Conservation (phyloP, 2,113 vertebrate genomes). For the Cryptoleucopteryx plumbea region DNA sequence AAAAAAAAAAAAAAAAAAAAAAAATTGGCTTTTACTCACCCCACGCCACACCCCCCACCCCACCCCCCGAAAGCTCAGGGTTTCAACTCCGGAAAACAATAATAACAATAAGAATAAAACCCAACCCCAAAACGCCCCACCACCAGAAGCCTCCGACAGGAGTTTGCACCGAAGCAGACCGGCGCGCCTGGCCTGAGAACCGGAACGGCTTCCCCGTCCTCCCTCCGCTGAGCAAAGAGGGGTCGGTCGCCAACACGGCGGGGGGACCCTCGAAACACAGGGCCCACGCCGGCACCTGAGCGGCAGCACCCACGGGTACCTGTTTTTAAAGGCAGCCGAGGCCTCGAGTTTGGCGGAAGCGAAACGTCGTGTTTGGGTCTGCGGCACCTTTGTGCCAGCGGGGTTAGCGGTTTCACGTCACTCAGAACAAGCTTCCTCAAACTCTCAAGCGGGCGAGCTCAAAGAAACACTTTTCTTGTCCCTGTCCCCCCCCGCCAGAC, state of each 20-base stretch:
- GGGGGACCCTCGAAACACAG: slow-evolving; percentile 9
- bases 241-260: not conserved
- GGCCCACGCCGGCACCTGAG: not conserved
- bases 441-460: not conserved
- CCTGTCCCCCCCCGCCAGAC: not conserved
- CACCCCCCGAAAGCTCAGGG: not conserved
- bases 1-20: not conserved
- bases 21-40: not conserved
- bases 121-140: too few species aligned
- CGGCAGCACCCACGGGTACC: not conserved
- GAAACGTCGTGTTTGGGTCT: not conserved
- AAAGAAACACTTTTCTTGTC: not conserved
- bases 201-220: not conserved
- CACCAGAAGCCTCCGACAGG: not conserved
- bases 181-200: not conserved
- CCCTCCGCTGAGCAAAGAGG: not conserved
- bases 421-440: not conserved
- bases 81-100: not conserved
- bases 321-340: not conserved
- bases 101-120: too few species aligned
- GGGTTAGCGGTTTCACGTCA: not conserved
- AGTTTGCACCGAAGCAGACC: not conserved
- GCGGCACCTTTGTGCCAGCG: too few species aligned
- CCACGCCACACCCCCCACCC: not conserved
- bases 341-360: not conserved